Evolutionary conservation across 2,888 invertebrate species (phyloP), one percentile per base, ranked within the genome.

Genomic region (Leucozona laternaria): DNA sequence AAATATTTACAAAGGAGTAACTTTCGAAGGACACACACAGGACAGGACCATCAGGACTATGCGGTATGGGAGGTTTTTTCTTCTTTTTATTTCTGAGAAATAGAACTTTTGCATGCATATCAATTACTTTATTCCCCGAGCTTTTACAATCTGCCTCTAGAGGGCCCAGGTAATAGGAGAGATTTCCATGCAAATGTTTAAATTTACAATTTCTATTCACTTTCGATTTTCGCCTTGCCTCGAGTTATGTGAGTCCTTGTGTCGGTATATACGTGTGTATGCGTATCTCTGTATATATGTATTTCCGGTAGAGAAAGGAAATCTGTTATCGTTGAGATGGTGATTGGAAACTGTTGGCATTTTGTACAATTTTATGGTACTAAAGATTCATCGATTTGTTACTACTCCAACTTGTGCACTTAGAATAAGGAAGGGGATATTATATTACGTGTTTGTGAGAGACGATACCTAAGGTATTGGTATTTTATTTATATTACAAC

Each of bases 291-390:
- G 66, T 50, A 11, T 76, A 77, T 50, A n/a, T 75, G 76, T 50
- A 45, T 64, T 72, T 58, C 64, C 48, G 37, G 58, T 64, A 66
- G 48, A 71, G 62, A 68, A 66, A 68, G 60, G 53, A 85, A 79
- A 85, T 88, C 81, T 77, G 75, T 83, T 88, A 89, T 88, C 89
- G 89, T 80, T 88, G 86, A 75, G 72, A 85, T 84, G 86, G 79
- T 87, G 88, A 90, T 90, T 90, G 90, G 88, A 90, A 89, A 89
- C 89, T 84, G 89, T 87, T 88, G 90, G 73, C 64, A 71, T 89
- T 90, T 90, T 90, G 89, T 89, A 89, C 64, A 81, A 81, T 85
- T 81, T 85, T 85, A 81, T 81, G 85, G 60, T 77, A 71, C 64
- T 68, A 80, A 66, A 72, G 77, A 68, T 72, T 62, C 85, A 85